Evolutionary conservation across 2,113 vertebrate genomes (phyloP), one percentile per base, ranked within the genome.

Genomic region (Prietella phreatophila): DNA sequence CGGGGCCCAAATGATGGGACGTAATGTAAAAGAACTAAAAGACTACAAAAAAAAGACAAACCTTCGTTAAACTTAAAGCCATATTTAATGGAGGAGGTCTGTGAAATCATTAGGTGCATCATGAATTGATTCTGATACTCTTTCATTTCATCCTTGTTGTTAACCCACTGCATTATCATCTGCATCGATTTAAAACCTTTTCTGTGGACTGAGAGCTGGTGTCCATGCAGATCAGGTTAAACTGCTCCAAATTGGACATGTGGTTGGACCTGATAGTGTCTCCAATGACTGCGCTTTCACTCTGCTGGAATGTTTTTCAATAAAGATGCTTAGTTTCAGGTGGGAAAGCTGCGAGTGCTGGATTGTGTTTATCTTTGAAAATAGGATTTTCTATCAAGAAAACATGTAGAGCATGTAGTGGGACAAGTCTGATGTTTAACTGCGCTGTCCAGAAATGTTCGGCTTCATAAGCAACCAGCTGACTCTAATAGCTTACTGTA

Each of bases 221-320:
- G 25, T 69, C 47, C 25, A 33, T 69, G 50, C 22, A 71, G 22
- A 80, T 56, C 47, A 33, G 14, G 50, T 56, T 56, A n/a, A 36
- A 5, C 56, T 58, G 11, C 30, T 27, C 17, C n/a, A 83, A 36
- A 50, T 27, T 75, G 39, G 5, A 50, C 69, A 60, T 87, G 22
- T 82, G 53, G 30, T n/a, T 55, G n/a, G 61, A 55, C 60, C 17
- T 42, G 85, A 86, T 79, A 71, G 55, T 30, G 36, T 83, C 50
- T 69, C 63, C 36, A 58, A n/a, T 33, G 85, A 39, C 27, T 15
- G 47, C 22, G 56, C 9, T 47, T 47, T 60, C 22, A 36, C 9
- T 61, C 36, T 42, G 20, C 19, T 42, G 36, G 20, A 25, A 22
- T 75, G 30, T 50, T 27, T 78, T 53, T 2, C 5, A 8, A 53